A percentile compares a stretch with the other conserved stretches of the same genome.
Evolutionary conservation across 2,888 invertebrate species (phyloP).

Genomic region (Diabrotica balteata): DNA sequence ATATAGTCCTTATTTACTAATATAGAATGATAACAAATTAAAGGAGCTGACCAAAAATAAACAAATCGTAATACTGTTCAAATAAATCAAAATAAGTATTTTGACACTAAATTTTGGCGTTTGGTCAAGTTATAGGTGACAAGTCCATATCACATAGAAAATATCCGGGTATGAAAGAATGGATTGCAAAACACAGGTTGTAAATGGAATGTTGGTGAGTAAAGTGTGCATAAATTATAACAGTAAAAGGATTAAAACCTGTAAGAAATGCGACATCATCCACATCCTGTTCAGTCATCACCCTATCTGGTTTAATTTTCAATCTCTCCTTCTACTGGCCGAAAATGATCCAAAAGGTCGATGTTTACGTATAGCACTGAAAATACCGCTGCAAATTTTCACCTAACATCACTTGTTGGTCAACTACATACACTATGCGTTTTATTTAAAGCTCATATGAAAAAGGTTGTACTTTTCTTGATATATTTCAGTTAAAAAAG

Average conservation of each 20-base stretch:
- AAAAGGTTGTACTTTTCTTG: slow-evolving; percentile 46
- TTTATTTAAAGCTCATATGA: slow-evolving; percentile 17
- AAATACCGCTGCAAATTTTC: slow-evolving; percentile 20
- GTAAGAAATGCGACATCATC: slow-evolving; percentile 93
- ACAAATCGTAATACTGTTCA: no score
- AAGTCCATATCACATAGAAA: no score
- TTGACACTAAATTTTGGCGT: no score
- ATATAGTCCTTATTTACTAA: no score
- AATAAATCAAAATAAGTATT: no score
- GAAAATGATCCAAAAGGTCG: slow-evolving; percentile 10
- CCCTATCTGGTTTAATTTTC: slow-evolving; percentile 52
- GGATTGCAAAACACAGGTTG: neutral
- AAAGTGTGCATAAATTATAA: slow-evolving; percentile 9
- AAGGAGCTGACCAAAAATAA: no score
- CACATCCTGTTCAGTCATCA: slow-evolving; percentile 90
- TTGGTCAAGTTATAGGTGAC: no score
- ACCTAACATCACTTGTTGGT: slow-evolving; percentile 47
- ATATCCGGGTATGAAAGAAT: no score
- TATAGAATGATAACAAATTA: no score
- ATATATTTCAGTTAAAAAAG: slow-evolving; percentile 43
- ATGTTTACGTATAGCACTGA: slow-evolving; percentile 16
- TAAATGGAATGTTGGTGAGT: neutral
- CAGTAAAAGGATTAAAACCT: slow-evolving; percentile 63
- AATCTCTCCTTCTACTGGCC: slow-evolving; percentile 11
- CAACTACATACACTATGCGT: slow-evolving; percentile 24